A percentile compares a stretch with the other conserved stretches of the same genome.
phyloP scores from a whole-genome alignment of 2,888 invertebrate genomes.

The Cheilosia pagana region DNA sequence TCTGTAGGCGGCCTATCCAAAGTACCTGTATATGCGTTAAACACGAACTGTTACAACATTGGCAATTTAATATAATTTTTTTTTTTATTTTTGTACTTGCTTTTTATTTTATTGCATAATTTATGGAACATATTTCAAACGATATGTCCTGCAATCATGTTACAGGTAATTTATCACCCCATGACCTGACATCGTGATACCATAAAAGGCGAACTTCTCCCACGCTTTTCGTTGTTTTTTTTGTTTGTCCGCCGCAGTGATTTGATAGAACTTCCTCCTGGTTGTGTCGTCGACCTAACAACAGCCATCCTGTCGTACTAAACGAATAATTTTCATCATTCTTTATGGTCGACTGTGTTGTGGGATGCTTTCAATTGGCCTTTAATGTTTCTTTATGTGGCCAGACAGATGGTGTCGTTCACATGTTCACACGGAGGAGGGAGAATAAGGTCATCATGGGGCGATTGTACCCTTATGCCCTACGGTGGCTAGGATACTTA shows the following conservation, averaged over 20 bases:
- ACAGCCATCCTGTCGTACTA: conserved; percentile 5
- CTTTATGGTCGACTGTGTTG: conserved; percentile 41
- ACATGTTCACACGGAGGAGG: conserved; percentile 23
- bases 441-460: conserved; percentile 26
- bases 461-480: background rate
- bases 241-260: conserved; percentile 32
- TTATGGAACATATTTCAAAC: conserved; percentile 60
- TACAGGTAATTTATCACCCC: conserved; percentile 37
- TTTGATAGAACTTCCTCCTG: conserved; percentile 35
- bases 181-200: conserved; percentile 25
- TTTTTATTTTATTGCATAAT: conserved; percentile 55
- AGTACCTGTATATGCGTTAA: no score
- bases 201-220: conserved; percentile 21
- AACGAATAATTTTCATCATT: conserved; percentile 50
- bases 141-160: background rate
- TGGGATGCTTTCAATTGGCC: conserved; percentile 52
- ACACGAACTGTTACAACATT: no score
- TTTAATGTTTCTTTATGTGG: conserved; percentile 55
- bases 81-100: background rate
- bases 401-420: conserved; percentile 54
- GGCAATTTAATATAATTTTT: no score
- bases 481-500: background rate
- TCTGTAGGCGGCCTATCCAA: background rate
- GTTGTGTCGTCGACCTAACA: background rate
- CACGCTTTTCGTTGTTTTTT: background rate